Evolutionary conservation across 2,888 invertebrate species (phyloP).

Genomic region (Tuta absoluta): DNA sequence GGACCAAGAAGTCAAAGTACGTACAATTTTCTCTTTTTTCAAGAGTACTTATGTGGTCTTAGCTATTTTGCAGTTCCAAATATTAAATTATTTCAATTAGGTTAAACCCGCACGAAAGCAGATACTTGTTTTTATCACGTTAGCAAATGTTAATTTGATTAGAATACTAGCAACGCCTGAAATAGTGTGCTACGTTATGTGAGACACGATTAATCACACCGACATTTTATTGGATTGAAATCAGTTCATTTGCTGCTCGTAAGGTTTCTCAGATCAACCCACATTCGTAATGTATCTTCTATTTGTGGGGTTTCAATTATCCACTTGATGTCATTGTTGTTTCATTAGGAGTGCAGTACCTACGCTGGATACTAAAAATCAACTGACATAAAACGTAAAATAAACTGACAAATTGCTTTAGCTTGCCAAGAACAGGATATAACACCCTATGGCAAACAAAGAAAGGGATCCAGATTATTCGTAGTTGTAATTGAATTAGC

Average conservation of each 20-base stretch:
- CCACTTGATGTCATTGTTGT: not conserved
- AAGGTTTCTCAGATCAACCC: constrained; percentile 17
- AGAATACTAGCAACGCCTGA: not conserved
- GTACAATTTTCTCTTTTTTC: too few relatives aligned
- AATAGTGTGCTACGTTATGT: not conserved
- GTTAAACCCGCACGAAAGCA: not conserved
- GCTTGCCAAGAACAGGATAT: not conserved
- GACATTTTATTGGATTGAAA: constrained; percentile 23
- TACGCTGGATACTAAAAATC: too few relatives aligned
- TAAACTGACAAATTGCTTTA: too few relatives aligned
- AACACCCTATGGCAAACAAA: not conserved
- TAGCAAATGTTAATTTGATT: not conserved
- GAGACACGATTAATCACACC: constrained; percentile 16
- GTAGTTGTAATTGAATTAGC: constrained; percentile 23
- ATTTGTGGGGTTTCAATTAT: constrained; percentile 19
- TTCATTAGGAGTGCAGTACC: not conserved
- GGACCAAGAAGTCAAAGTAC: too few relatives aligned
- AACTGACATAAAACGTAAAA: not conserved
- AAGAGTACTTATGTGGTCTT: too few relatives aligned
- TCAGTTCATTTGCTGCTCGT: constrained; percentile 4
- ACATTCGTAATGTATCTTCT: constrained; percentile 3
- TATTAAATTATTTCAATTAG: too few relatives aligned
- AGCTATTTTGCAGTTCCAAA: too few relatives aligned
- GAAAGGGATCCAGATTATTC: constrained; percentile 12
- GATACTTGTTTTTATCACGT: not conserved